Base-by-base conservation (phyloP, 2,797 vertebrate genomes). In the Oryzias dopingdopingensis region DNA sequence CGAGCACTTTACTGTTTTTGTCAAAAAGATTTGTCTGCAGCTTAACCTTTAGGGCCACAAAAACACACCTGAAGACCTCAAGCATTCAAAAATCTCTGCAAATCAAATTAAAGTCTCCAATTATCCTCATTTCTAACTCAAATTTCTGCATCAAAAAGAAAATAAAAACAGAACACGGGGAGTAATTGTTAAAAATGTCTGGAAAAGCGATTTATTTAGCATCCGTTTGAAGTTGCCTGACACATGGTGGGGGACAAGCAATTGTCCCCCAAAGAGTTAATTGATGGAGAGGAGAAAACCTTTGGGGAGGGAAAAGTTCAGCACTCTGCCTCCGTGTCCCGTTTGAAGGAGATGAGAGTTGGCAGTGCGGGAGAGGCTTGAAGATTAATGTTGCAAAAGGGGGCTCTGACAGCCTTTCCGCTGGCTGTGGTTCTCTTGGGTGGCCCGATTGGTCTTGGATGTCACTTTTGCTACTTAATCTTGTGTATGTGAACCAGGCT, bases 401-500 rank as follows among this genome's bases (percentile, higher is more conserved):
- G 82, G 93, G 90, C 93, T 94, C 93, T 94, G 94, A 96, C 95
- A 96, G 95, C 92, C 92, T 95, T 95, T 96, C 95, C 93, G 84
- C 92, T 93, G 92, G 93, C 91, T 90, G 93, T 89, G 87, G 90
- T 93, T 90, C 94, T 97, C 93, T 90, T 97, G 96, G 96, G 96
- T 99, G 96, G 96, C 95, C 96, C 80, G 74, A 93, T 92, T 96
- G 96, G 94, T 96, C 95, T 96, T 97, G 94, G 96, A 96, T 97
- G 96, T 97, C 96, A 96, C 95, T 94, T 92, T 91, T 94, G 94
- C 95, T 97, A 95, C 96, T 97, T 96, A 96, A 97, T 98, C 96
- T 98, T 96, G 93, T 93, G 92, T 95, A 94, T 96, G 94, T 96
- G 95, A 95, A 94, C 88, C 93, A 94, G 94, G 89, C 93, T 92